A percentile compares a stretch with the other conserved stretches of the same genome.
Conservation (phyloP, 1,140 invertebrate genomes). For the Drosophila miranda region DNA sequence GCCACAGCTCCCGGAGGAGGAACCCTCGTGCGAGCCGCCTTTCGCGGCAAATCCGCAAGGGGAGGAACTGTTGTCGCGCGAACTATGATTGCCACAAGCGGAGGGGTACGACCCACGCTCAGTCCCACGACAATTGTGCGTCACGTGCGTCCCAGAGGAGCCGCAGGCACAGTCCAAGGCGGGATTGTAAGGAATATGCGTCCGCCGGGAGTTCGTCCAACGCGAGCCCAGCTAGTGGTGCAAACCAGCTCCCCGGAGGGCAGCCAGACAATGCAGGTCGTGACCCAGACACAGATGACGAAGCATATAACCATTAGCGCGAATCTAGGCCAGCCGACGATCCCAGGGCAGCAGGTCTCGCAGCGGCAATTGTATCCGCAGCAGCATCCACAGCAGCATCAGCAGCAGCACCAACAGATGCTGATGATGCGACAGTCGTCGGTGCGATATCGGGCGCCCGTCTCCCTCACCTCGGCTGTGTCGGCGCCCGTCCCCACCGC, state of each 20-base stretch:
- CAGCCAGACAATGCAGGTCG: slow-evolving; percentile 62
- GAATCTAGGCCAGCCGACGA: slow-evolving; percentile 52
- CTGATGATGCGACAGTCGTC: slow-evolving; percentile 58
- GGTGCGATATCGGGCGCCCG: slow-evolving; percentile 40
- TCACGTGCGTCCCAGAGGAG: slow-evolving; percentile 57
- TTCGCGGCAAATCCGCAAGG: slow-evolving; percentile 48
- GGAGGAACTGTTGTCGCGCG: slow-evolving; percentile 53
- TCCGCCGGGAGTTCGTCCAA: slow-evolving; percentile 43
- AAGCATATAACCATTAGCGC: slow-evolving; percentile 64
- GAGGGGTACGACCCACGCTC: slow-evolving; percentile 6
- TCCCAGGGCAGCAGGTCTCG: slow-evolving; percentile 40
- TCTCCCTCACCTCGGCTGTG: slow-evolving; percentile 3
- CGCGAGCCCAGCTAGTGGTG: slow-evolving; percentile 52
- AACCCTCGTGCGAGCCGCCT: slow-evolving; percentile 46
- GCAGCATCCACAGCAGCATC: slow-evolving; percentile 36
- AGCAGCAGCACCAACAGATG: slow-evolving; percentile 56
- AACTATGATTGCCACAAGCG: slow-evolving; percentile 44
- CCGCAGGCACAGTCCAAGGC: slow-evolving; percentile 12
- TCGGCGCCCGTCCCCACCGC: slow-evolving; percentile 14
- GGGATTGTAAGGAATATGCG: slow-evolving; percentile 52
- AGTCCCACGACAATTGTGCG: slow-evolving; percentile 57
- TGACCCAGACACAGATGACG: slow-evolving; percentile 49
- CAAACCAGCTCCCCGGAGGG: slow-evolving; percentile 43
- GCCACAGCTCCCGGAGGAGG: slow-evolving; percentile 30
- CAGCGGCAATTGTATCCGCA: slow-evolving; percentile 49